Percentiles rank a stretch among this genome's conserved stretches.
Evolutionary conservation across 2,797 vertebrate genomes (phyloP).

Genomic region (Etheostoma perlongum): DNA sequence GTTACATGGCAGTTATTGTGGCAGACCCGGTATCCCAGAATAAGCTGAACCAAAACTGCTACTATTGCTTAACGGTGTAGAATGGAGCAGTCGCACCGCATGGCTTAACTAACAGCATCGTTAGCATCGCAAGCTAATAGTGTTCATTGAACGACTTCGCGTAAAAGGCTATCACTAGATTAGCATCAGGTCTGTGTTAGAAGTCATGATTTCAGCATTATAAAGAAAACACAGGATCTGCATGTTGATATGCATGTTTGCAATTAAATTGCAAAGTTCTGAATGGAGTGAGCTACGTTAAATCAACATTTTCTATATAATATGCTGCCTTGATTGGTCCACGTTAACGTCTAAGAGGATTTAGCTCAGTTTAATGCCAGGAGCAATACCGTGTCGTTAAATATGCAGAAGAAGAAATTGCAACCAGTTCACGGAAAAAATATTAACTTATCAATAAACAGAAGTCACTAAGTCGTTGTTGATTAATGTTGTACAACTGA

Average conservation of each 20-base stretch:
- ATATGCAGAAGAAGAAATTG: neutral
- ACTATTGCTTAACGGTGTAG: neutral
- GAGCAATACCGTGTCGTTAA: neutral
- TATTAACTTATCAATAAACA: neutral
- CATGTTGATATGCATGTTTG: neutral
- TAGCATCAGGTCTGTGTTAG: constrained; percentile 8
- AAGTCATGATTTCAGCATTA: neutral
- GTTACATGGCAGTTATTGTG: accelerated
- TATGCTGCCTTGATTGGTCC: neutral
- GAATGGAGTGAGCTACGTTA: neutral
- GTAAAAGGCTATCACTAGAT: constrained; percentile 1
- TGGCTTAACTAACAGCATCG: constrained; percentile 55
- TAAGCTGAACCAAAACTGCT: neutral
- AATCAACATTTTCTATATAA: neutral
- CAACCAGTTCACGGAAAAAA: too few relatives aligned
- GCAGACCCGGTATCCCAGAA: accelerated
- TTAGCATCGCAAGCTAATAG: constrained; percentile 46
- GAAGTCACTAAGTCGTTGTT: neutral
- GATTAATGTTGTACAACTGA: neutral
- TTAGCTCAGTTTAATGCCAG: constrained; percentile 24
- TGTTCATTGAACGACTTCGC: constrained; percentile 22
- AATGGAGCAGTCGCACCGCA: constrained; percentile 66
- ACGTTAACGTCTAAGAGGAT: constrained; percentile 52
- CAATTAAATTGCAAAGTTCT: neutral
- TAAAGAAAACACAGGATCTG: neutral